Base-by-base conservation (phyloP, 2,113 vertebrate genomes). In the human (Homo sapiens) region DNA sequence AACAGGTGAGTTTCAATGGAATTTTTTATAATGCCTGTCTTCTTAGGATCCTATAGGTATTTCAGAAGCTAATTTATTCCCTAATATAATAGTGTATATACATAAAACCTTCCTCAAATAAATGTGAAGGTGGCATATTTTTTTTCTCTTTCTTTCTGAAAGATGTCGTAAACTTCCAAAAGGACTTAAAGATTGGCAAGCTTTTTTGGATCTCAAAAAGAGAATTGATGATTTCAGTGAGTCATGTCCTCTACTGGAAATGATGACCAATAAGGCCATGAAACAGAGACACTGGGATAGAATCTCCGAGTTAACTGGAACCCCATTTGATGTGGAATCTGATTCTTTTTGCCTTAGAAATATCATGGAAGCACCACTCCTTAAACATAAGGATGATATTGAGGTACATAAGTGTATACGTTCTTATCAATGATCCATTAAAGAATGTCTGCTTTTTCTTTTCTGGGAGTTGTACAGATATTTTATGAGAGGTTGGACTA, bases 211-310 rank as follows among this genome's bases (percentile, higher is more conserved):
- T 97, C 98, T 99, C 81, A 99, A 98, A 95, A 98, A 98, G 97
- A 98, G 95, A 96, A 99, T 99, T n/a, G 99, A 99, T 94, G 98
- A 99, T 90, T 99, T 99, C 89, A 99, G 98, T 82, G 99, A 99
- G 81, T 98, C 96, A 2, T 99, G 99, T 94, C 98, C 98, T 50
- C 95, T 99, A 2, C 90, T 99, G 48, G 99, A 99, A 98, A 98
- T 99, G 98, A 99, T 99, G 99, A 97, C 98, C 3, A 97, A 98
- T 86, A 99, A 99, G 94, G 98, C 99, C 35, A 99, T 99, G 99
- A 98, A 99, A 8, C 98, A 92, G 97, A 98, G 99, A 76, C 99
- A 99, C 73, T 99, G 99, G 99, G 89, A 99, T 78, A 98, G 98
- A 32, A 99, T 99, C 96, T 97, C 98, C 13, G 98, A 99, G 97